A percentile compares a stretch with the other conserved stretches of the same genome.
phyloP scores from a whole-genome alignment of 2,888 invertebrate genomes.

The Nemapogon koenigi region DNA sequence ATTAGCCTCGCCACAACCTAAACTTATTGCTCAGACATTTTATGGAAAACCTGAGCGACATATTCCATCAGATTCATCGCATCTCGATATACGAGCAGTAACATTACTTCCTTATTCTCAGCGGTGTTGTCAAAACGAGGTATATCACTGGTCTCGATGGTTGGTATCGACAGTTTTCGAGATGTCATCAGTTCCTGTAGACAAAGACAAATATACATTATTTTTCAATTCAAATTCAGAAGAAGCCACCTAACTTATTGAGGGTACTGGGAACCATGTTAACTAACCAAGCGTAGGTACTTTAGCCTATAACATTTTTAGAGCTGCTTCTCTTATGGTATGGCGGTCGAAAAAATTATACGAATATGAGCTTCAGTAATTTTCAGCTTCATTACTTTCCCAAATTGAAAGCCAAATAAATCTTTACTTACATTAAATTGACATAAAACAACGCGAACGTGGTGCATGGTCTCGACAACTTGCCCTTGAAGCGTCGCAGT shows the following conservation, averaged over 20 bases:
- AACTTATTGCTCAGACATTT: no score
- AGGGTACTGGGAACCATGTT: no score
- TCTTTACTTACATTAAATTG: constrained; percentile 69
- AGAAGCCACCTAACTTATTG: no score
- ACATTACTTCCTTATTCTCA: constrained; percentile 21
- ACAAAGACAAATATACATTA: constrained; percentile 20
- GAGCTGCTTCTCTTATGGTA: no score
- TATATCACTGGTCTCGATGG: constrained; percentile 1
- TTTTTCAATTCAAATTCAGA: no score
- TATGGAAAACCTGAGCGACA: constrained; percentile 39
- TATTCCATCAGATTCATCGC: constrained; percentile 48
- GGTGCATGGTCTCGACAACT: constrained; percentile 65
- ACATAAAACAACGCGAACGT: constrained; percentile 70
- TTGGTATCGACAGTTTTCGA: constrained; percentile 24
- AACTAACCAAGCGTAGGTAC: no score
- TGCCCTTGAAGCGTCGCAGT: constrained; percentile 44
- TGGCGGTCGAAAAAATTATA: no score
- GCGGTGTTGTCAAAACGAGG: neutral
- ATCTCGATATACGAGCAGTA: constrained; percentile 44
- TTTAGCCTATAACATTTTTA: no score
- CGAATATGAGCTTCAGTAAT: no score
- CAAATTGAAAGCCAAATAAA: no score
- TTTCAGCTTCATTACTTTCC: no score
- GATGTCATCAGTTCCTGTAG: constrained; percentile 43
- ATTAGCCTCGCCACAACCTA: no score